A percentile compares a stretch with the other conserved stretches of the same genome.
Evolutionary conservation across 2,113 vertebrate species (phyloP).

Genomic region (Solea senegalensis): DNA sequence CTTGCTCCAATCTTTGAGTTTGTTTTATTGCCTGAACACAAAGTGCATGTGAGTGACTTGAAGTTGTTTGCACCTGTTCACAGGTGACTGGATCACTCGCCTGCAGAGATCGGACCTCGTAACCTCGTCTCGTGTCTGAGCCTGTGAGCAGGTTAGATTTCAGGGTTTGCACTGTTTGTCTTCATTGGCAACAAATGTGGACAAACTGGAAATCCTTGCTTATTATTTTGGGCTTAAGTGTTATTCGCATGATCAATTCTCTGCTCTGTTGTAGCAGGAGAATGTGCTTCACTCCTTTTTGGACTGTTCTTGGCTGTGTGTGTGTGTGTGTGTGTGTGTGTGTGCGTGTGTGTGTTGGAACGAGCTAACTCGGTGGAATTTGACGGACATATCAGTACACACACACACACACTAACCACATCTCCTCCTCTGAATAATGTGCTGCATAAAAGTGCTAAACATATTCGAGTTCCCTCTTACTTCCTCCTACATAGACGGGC

Average conservation of each 20-base stretch:
- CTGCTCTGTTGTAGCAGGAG: not conserved
- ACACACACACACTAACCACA: not conserved
- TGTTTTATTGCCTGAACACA: constrained; percentile 28
- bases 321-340: not conserved
- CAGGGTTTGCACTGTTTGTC: constrained; percentile 27
- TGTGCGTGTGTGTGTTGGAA: not conserved
- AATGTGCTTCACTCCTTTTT: constrained; percentile 3
- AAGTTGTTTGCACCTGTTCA: not conserved
- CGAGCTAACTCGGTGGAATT: constrained; percentile 7
- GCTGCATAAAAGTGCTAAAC: constrained; percentile 11
- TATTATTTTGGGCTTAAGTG: constrained; percentile 33
- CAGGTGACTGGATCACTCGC: constrained; percentile 24
- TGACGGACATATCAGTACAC: constrained; percentile 29
- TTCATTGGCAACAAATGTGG: constrained; percentile 41
- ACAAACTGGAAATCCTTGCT: constrained; percentile 67
- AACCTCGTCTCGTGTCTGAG: not conserved
- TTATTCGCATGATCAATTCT: not conserved
- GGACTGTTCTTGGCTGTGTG: not conserved
- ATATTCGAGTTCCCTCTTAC: constrained; percentile 1
- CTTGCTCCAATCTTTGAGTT: not conserved
- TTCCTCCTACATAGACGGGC: constrained; percentile 6
- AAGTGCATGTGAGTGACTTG: constrained; percentile 1
- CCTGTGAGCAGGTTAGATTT: constrained; percentile 39
- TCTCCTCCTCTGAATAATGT: constrained; percentile 47
- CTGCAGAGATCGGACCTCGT: constrained; percentile 23